These are phyloP conservation scores for Dusona sp. DNA, from an alignment of 2,888 invertebrate genomes.

Conservation along the genomic window DNA sequence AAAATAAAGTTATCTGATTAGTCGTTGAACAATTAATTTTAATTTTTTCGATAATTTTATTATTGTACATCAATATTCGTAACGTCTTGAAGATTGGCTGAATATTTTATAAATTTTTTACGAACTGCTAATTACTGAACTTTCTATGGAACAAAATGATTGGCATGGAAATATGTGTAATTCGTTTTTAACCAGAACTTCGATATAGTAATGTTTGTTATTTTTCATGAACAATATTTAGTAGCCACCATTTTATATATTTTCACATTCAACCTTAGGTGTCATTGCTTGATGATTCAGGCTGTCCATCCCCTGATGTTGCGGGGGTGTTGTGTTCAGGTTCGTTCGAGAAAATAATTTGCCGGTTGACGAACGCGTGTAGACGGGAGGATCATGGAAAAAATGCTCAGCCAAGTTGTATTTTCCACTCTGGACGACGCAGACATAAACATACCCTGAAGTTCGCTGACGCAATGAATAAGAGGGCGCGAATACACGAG, in stretches of 20 bases:
- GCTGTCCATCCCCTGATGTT: neutral
- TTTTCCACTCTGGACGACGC: slow-evolving; percentile 28
- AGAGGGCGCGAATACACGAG: slow-evolving; percentile 33
- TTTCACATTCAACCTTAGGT: neutral
- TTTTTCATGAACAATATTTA: neutral
- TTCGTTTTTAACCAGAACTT: neutral
- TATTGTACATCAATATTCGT: too few relatives aligned
- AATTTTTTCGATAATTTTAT: too few relatives aligned
- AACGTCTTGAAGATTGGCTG: too few relatives aligned
- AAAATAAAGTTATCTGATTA: too few relatives aligned
- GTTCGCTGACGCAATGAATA: slow-evolving; percentile 54
- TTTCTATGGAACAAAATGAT: too few relatives aligned
- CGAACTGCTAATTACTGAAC: too few relatives aligned
- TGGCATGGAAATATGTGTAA: too few relatives aligned
- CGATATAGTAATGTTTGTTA: neutral
- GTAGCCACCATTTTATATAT: neutral
- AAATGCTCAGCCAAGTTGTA: slow-evolving; percentile 44
- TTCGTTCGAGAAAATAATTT: slow-evolving; percentile 34
- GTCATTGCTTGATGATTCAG: neutral
- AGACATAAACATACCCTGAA: slow-evolving; percentile 23
- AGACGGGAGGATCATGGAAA: slow-evolving; percentile 3
- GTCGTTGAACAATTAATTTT: too few relatives aligned
- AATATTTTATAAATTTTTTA: too few relatives aligned
- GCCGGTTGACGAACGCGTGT: neutral
- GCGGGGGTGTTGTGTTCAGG: too few relatives aligned